These are phyloP conservation scores for Leptestheria dahalacensis DNA, from an alignment of 1,140 invertebrate genomes.

Conservation along the genomic window DNA sequence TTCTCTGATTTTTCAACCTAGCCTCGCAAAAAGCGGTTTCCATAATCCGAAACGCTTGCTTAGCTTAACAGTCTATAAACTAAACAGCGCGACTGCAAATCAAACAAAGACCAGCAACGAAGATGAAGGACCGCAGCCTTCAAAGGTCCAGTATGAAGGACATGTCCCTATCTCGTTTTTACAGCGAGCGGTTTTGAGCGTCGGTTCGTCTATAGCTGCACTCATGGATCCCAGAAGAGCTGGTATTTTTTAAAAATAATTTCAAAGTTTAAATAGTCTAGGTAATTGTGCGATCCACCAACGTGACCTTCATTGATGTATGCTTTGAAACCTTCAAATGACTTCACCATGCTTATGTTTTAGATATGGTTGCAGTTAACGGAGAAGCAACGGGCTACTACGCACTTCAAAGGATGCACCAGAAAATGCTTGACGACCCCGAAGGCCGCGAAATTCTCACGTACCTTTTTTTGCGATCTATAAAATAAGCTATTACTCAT, in stretches of 20 bases:
- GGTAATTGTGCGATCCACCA: too few relatives aligned
- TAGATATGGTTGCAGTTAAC: slow-evolving; percentile 84
- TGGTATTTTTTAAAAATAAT: slow-evolving; percentile 21
- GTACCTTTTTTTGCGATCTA: slow-evolving; percentile 9
- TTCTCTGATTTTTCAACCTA: too few relatives aligned
- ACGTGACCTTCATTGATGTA: too few relatives aligned
- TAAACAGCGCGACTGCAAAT: too few relatives aligned
- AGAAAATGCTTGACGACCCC: slow-evolving; percentile 45
- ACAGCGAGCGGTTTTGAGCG: slow-evolving; percentile 55
- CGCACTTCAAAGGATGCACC: slow-evolving; percentile 48
- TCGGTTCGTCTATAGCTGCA: slow-evolving; percentile 43
- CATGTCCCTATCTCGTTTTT: slow-evolving; percentile 54
- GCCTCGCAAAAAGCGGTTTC: too few relatives aligned
- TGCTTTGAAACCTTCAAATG: too few relatives aligned
- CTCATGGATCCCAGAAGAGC: slow-evolving; percentile 25
- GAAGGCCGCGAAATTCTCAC: slow-evolving; percentile 49
- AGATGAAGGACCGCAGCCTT: too few relatives aligned
- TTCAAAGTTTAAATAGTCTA: too few relatives aligned
- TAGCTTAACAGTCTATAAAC: too few relatives aligned
- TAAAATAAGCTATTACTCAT: neutral
- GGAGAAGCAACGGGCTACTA: slow-evolving; percentile 70
- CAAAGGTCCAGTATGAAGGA: too few relatives aligned
- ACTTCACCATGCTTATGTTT: slow-evolving; percentile 21
- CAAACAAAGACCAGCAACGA: too few relatives aligned
- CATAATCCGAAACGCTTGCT: too few relatives aligned